Evolutionary conservation across 2,888 invertebrate species (phyloP).

Genomic region (Actias luna): DNA sequence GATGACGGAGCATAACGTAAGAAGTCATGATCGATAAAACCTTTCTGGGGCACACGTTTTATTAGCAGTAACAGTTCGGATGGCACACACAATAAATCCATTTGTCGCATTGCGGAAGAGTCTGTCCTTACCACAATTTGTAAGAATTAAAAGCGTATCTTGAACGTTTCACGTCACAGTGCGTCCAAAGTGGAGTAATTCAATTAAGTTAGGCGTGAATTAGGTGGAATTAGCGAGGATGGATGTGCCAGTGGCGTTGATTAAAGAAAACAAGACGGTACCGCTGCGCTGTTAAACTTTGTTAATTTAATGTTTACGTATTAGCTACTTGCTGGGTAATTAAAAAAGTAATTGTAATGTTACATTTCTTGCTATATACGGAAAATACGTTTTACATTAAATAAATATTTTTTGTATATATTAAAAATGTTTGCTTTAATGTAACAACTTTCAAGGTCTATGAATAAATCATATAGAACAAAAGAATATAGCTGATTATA

Average conservation of each 20-base stretch:
- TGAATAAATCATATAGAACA: no score
- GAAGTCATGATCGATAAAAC: slow-evolving; percentile 26
- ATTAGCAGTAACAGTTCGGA: slow-evolving; percentile 29
- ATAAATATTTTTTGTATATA: no score
- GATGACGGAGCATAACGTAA: slow-evolving; percentile 19
- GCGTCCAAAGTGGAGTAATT: slow-evolving; percentile 7
- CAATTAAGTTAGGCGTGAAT: slow-evolving; percentile 8
- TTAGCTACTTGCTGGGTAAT: not conserved
- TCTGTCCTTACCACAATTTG: slow-evolving; percentile 40
- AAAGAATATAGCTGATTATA: no score
- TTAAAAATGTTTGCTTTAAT: no score
- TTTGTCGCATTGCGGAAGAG: slow-evolving; percentile 41
- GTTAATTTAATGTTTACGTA: not conserved
- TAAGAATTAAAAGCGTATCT: slow-evolving; percentile 40
- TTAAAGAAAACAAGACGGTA: slow-evolving; percentile 11
- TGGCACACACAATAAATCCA: slow-evolving; percentile 33
- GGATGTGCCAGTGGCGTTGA: slow-evolving; percentile 7
- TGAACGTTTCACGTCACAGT: slow-evolving; percentile 10
- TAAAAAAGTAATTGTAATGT: not conserved
- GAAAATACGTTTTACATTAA: not conserved
- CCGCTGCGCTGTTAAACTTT: not conserved
- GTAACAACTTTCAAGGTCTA: no score
- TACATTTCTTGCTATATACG: not conserved
- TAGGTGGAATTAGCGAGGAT: slow-evolving; percentile 5
- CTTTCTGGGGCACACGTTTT: slow-evolving; percentile 25